These are phyloP conservation scores for Reticulitermes speratus DNA, from an alignment of 1,140 invertebrate species.

Conservation along the genomic window DNA sequence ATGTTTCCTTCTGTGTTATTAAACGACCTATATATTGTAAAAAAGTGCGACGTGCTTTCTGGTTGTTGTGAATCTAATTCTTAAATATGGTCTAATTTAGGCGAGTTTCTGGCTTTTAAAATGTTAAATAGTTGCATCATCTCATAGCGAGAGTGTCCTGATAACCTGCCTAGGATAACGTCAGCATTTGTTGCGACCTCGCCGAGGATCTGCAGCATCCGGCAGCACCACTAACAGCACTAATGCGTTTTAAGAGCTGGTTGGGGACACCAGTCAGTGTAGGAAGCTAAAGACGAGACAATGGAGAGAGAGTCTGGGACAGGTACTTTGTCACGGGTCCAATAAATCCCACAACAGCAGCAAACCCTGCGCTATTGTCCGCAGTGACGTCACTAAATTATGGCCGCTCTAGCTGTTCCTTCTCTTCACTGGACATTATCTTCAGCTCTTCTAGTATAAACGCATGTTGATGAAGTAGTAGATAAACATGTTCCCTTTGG, in stretches of 20 bases:
- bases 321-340: slow-evolving; percentile 30
- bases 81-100: no score
- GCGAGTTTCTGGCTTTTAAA: no score
- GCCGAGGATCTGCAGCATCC: not conserved
- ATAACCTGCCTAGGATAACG: not conserved
- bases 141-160: no score
- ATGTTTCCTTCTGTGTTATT: no score
- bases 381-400: slow-evolving; percentile 30
- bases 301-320: slow-evolving; percentile 28
- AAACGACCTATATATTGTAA: no score
- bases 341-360: slow-evolving; percentile 32
- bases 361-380: slow-evolving; percentile 26
- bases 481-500: slow-evolving; percentile 6
- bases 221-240: not conserved
- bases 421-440: slow-evolving; percentile 28
- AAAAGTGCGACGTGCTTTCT: no score
- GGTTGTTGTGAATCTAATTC: no score
- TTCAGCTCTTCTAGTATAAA: slow-evolving; percentile 24
- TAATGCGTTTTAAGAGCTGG: slow-evolving; percentile 24
- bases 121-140: not conserved
- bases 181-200: slow-evolving; percentile 7
- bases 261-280: slow-evolving; percentile 10
- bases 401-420: slow-evolving; percentile 23
- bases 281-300: slow-evolving; percentile 30
- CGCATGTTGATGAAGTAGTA: not conserved